Evolutionary conservation across 53 echinoderm and acorn worm genomes (phyloP).

Genomic region (Crossaster papposus): DNA sequence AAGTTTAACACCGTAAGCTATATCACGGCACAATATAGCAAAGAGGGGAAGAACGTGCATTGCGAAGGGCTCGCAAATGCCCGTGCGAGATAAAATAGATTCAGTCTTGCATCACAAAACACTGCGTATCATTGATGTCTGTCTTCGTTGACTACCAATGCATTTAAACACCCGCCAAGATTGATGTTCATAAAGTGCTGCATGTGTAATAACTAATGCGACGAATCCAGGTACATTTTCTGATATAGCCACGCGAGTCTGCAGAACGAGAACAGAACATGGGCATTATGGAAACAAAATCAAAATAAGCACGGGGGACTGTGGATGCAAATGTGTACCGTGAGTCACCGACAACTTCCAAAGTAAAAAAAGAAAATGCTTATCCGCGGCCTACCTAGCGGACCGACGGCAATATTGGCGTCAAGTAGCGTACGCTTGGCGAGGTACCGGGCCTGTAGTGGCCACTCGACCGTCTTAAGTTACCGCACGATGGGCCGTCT

Average conservation of each 20-base stretch:
- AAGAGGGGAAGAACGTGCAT: no score
- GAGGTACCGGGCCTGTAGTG: slow-evolving; percentile 39
- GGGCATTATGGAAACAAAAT: not conserved
- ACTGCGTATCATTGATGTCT: no score
- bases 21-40: no score
- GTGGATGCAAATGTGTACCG: slow-evolving; percentile 30
- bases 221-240: not conserved
- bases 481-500: slow-evolving; percentile 33
- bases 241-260: not conserved
- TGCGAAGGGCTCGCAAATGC: no score
- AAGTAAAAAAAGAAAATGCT: slow-evolving; percentile 35
- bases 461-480: slow-evolving; percentile 59
- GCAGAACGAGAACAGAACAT: not conserved
- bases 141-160: no score
- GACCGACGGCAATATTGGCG: slow-evolving; percentile 57
- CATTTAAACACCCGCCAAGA: no score
- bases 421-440: slow-evolving; percentile 50
- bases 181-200: not conserved
- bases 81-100: no score
- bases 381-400: slow-evolving; percentile 13
- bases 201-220: not conserved
- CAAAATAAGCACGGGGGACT: not conserved
- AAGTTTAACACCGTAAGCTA: no score
- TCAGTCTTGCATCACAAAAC: no score
- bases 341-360: slow-evolving; percentile 38